These are phyloP conservation scores for Trachops cirrhosus DNA, from an alignment of 2,797 vertebrate genomes.

Conservation along the genomic window DNA sequence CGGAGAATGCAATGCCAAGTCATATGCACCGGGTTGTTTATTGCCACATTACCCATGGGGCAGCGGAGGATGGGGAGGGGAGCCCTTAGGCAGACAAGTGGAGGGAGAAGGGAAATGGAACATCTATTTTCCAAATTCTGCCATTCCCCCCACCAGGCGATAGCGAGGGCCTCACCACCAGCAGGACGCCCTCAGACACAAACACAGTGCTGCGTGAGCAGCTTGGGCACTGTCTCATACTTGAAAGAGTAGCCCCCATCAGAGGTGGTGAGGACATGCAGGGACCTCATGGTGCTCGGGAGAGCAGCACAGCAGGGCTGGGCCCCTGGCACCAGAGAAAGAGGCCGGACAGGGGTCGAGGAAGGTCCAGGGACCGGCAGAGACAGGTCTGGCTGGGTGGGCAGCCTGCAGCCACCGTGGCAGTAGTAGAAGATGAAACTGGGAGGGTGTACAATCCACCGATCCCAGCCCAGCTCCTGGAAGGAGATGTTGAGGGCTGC, in stretches of 20 bases:
- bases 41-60: slow-evolving; percentile 19
- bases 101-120: background rate
- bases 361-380: slow-evolving; percentile 41
- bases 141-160: background rate
- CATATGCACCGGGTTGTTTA: slow-evolving; percentile 59
- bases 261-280: slow-evolving; percentile 92
- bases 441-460: slow-evolving; percentile 93
- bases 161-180: background rate
- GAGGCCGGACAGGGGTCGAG: slow-evolving; percentile 79
- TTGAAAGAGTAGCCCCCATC: slow-evolving; percentile 94
- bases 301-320: slow-evolving; percentile 91
- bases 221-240: slow-evolving; percentile 92
- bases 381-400: background rate
- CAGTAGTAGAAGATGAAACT: slow-evolving; percentile 93
- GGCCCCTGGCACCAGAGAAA: slow-evolving; percentile 84
- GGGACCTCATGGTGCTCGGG: slow-evolving; percentile 90
- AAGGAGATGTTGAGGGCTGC: slow-evolving; percentile 91
- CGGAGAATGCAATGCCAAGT: background rate
- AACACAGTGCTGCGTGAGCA: slow-evolving; percentile 92
- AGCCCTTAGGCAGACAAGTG: background rate
- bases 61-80: background rate
- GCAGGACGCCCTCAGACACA: slow-evolving; percentile 82
- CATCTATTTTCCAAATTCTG: background rate
- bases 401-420: slow-evolving; percentile 88
- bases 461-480: slow-evolving; percentile 94